Percentiles rank a stretch among this genome's conserved stretches.
Conservation (phyloP, 1,140 invertebrate genomes). For the Tetramorium parvispinum region DNA sequence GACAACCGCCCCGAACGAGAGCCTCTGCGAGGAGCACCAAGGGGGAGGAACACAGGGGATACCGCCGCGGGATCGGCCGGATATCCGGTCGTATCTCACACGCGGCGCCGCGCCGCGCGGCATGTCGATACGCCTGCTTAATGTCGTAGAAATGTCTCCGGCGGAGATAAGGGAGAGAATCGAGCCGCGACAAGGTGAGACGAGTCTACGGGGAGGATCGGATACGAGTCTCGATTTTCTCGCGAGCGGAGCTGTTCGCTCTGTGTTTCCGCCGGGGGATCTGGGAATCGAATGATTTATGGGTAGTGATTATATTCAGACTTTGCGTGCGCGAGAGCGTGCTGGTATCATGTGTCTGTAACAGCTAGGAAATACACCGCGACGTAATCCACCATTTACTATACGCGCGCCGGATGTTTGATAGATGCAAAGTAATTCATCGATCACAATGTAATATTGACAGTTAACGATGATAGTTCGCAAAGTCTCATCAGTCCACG, state of each 20-base stretch:
- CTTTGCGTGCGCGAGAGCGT: background rate
- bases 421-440: conserved; percentile 27
- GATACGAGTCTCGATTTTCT: conserved; percentile 18
- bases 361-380: conserved; percentile 13
- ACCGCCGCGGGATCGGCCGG: conserved; percentile 48
- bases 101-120: background rate
- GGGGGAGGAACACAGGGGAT: conserved; percentile 29
- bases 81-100: conserved; percentile 67
- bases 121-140: conserved; percentile 52
- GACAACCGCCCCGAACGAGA: conserved; percentile 68
- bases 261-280: conserved; percentile 7
- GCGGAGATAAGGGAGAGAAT: conserved; percentile 22
- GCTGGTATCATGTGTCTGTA: background rate
- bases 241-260: background rate
- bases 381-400: conserved; percentile 19
- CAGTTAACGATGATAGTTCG: background rate
- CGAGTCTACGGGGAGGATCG: conserved; percentile 26
- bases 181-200: conserved; percentile 44
- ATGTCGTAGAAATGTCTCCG: conserved; percentile 52
- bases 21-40: conserved; percentile 9
- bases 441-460: conserved; percentile 6
- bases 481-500: background rate
- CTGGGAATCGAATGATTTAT: conserved; percentile 49
- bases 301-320: conserved; percentile 42
- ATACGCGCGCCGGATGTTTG: conserved; percentile 9